Evolutionary conservation across 2,888 invertebrate genomes (phyloP).

Genomic region (Drosophila engyochracea): DNA sequence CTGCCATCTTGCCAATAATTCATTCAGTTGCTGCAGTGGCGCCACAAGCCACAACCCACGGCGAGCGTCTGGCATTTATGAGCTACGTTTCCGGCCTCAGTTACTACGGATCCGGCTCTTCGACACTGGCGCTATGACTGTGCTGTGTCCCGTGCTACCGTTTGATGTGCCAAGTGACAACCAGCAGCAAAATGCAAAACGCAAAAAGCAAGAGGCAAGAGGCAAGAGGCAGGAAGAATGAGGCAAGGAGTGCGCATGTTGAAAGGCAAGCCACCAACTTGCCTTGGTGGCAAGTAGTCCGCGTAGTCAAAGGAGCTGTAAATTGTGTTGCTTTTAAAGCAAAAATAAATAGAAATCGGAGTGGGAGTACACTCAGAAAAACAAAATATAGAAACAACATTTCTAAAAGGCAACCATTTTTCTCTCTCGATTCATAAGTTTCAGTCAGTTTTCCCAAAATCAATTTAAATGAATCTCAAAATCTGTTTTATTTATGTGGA

Average conservation of each 20-base stretch:
- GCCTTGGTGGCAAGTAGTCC: slow-evolving; percentile 28
- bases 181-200: background rate
- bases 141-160: slow-evolving; percentile 3
- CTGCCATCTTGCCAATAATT: slow-evolving; percentile 45
- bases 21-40: slow-evolving; percentile 40
- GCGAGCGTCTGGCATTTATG: slow-evolving; percentile 12
- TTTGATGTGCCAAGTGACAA: slow-evolving; percentile 22
- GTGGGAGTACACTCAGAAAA: background rate
- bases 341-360: background rate
- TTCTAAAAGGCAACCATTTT: no score
- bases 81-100: slow-evolving; percentile 9
- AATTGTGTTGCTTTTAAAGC: slow-evolving; percentile 29
- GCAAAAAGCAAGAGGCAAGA: background rate
- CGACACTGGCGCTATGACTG: background rate
- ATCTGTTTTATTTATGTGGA: background rate
- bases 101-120: background rate
- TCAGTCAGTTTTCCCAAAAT: no score
- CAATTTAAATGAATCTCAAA: no score
- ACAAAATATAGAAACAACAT: no score
- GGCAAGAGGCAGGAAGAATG: background rate
- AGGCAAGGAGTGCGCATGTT: background rate
- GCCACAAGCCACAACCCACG: slow-evolving; percentile 29
- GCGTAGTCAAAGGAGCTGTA: slow-evolving; percentile 31
- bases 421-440: no score
- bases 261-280: slow-evolving; percentile 17